Percentiles rank a stretch among this genome's conserved stretches.
Conservation (phyloP, 23 tunicate genomes). For the Halocynthia roretzi region DNA sequence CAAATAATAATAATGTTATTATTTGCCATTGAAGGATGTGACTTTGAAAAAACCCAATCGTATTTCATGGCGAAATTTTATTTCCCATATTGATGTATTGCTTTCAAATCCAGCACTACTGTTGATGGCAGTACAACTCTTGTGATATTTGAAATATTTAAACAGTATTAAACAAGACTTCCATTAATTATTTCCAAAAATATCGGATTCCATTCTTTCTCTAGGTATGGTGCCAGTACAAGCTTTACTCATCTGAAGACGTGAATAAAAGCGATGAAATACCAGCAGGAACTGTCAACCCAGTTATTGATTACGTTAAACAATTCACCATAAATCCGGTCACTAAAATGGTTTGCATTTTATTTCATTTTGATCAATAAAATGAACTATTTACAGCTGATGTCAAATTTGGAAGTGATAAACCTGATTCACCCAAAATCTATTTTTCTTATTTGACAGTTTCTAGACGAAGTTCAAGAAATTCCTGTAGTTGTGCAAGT, state of each 20-base stretch:
- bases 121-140: too few species aligned
- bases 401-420: not conserved
- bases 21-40: too few species aligned
- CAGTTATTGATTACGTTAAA: constrained; percentile 37
- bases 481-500: constrained; percentile 51
- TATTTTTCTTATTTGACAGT: constrained; percentile 19
- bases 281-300: constrained; percentile 26
- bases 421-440: not conserved
- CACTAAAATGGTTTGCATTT: constrained; percentile 34
- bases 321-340: constrained; percentile 52
- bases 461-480: constrained; percentile 39
- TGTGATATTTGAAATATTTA: too few species aligned
- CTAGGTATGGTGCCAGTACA: constrained; percentile 72
- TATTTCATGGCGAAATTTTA: too few species aligned
- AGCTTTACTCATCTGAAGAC: constrained; percentile 32
- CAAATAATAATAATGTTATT: too few species aligned
- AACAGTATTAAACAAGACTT: too few species aligned
- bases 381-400: not conserved
- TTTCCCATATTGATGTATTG: not conserved
- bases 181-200: too few species aligned
- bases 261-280: constrained; percentile 35
- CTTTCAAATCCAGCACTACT: too few species aligned
- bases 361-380: too few species aligned
- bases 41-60: too few species aligned
- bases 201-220: not conserved